phyloP scores from a whole-genome alignment of 2,888 invertebrate genomes.

The Drosophila dives region DNA sequence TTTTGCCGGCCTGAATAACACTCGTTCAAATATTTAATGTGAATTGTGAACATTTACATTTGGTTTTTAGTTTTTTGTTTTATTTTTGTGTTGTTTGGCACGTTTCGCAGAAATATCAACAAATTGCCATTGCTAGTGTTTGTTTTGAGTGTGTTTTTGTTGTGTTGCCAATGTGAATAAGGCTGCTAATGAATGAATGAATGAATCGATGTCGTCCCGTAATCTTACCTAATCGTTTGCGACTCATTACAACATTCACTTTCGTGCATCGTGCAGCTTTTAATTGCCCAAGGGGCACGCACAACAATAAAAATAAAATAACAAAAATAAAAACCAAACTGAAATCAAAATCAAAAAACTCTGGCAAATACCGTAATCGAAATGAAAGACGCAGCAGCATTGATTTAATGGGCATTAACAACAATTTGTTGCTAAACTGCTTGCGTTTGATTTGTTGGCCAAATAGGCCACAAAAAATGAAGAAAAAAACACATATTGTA shows the following conservation, averaged over 20 bases:
- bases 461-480: constrained; percentile 34
- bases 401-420: constrained; percentile 52
- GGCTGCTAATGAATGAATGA: constrained; percentile 42
- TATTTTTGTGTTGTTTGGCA: background rate
- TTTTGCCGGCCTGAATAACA: background rate
- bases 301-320: constrained; percentile 14
- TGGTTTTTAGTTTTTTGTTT: background rate
- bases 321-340: background rate
- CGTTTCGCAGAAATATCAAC: constrained; percentile 25
- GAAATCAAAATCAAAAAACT: constrained; percentile 31
- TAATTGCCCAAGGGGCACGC: constrained; percentile 72
- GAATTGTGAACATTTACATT: constrained; percentile 17
- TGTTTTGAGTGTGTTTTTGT: constrained; percentile 16
- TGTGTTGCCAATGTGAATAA: constrained; percentile 13
- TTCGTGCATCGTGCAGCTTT: constrained; percentile 69
- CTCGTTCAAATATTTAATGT: constrained; percentile 13
- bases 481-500: constrained; percentile 16
- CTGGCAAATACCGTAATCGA: constrained; percentile 68
- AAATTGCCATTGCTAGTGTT: constrained; percentile 48
- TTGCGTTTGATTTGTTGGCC: constrained; percentile 64
- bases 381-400: constrained; percentile 34
- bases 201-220: constrained; percentile 18
- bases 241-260: constrained; percentile 66
- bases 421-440: constrained; percentile 63
- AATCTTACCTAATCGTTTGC: constrained; percentile 52